A percentile compares a stretch with the other conserved stretches of the same genome.
phyloP scores from a whole-genome alignment of 2,113 vertebrate genomes.

The Rallus limicola region DNA sequence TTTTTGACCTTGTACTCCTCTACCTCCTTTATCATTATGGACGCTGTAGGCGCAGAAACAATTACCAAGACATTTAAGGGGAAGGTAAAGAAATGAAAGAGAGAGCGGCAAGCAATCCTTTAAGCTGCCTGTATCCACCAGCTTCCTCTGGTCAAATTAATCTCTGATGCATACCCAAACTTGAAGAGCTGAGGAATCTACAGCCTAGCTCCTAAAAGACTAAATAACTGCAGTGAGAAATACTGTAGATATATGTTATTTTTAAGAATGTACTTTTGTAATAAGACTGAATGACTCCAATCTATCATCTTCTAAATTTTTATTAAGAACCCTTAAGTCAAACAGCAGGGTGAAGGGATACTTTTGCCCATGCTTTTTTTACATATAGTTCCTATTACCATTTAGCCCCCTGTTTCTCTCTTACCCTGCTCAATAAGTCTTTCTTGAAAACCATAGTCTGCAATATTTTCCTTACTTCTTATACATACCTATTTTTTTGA shows the following conservation, averaged over 20 bases:
- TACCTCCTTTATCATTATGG: constrained; percentile 59
- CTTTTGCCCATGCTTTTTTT: neutral
- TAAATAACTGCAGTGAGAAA: neutral
- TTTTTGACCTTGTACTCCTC: constrained; percentile 58
- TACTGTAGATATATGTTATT: neutral
- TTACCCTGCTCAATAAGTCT: neutral
- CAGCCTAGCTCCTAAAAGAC: neutral
- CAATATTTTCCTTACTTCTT: neutral
- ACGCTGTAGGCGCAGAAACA: constrained; percentile 63
- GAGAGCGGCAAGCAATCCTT: neutral
- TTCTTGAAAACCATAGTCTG: neutral
- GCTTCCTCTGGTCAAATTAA: neutral
- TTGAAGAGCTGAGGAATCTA: neutral
- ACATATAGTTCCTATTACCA: neutral
- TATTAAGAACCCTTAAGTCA: neutral
- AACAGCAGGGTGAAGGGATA: neutral
- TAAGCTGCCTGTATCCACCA: neutral
- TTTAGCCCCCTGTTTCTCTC: neutral
- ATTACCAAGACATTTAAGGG: constrained; percentile 61
- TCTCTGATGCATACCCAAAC: neutral
- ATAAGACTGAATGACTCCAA: neutral
- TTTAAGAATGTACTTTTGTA: neutral
- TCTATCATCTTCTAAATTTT: neutral
- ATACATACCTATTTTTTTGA: neutral
- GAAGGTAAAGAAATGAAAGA: neutral